Conservation (phyloP, 2,888 invertebrate species). For the Melanophora roralis region DNA sequence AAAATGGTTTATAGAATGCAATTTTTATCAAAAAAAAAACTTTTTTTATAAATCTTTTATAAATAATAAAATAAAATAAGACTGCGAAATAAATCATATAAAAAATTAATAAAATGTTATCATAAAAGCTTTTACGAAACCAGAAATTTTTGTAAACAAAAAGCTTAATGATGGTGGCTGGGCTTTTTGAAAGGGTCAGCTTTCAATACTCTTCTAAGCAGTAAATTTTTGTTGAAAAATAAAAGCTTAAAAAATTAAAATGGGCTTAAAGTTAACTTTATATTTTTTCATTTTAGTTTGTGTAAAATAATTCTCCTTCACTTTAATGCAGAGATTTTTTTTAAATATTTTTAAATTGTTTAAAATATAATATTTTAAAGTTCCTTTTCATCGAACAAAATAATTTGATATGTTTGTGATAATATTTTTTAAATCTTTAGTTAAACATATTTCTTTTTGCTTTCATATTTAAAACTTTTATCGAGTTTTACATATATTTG, state of each 20-base stretch:
- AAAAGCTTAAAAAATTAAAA: background rate
- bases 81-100: too few relatives aligned
- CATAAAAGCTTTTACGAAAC: too few relatives aligned
- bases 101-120: too few relatives aligned
- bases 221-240: slow-evolving; percentile 1
- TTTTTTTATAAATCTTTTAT: too few relatives aligned
- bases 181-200: slow-evolving; percentile 39
- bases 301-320: slow-evolving; percentile 13
- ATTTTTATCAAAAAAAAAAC: too few relatives aligned
- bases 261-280: background rate
- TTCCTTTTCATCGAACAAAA: too few relatives aligned
- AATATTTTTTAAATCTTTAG: slow-evolving; percentile 7
- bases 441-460: background rate
- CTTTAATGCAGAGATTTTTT: slow-evolving; percentile 51
- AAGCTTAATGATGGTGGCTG: slow-evolving; percentile 8
- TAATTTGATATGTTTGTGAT: slow-evolving; percentile 44
- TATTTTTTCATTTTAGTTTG: background rate
- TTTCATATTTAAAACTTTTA: slow-evolving; percentile 1
- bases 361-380: background rate
- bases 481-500: slow-evolving; percentile 24
- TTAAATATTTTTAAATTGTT: slow-evolving; percentile 12
- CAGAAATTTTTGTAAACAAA: background rate
- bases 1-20: too few relatives aligned
- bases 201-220: slow-evolving; percentile 26
- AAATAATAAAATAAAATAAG: too few relatives aligned